phyloP scores from a whole-genome alignment of 1,140 invertebrate genomes.

The Drosophila nigromelanica region DNA sequence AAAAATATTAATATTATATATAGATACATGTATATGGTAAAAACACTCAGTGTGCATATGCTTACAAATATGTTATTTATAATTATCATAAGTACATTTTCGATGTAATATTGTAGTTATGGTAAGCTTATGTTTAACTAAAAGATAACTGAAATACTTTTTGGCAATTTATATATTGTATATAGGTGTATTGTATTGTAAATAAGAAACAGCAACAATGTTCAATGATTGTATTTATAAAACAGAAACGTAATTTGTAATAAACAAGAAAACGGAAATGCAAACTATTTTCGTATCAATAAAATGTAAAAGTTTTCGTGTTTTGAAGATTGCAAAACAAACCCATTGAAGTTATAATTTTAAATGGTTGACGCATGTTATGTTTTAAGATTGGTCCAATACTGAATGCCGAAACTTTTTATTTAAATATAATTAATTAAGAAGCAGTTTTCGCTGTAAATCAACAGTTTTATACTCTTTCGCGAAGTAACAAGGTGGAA shows the following conservation, averaged over 20 bases:
- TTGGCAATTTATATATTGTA: slow-evolving; percentile 51
- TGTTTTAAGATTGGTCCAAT: too few relatives aligned
- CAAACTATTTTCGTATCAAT: slow-evolving; percentile 51
- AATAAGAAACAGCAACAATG: slow-evolving; percentile 40
- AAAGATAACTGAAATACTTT: slow-evolving; percentile 66
- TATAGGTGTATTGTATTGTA: slow-evolving; percentile 29
- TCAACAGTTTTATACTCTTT: too few relatives aligned
- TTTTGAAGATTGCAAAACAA: slow-evolving; percentile 25
- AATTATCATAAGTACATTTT: slow-evolving; percentile 66
- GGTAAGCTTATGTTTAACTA: slow-evolving; percentile 64
- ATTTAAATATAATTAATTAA: too few relatives aligned
- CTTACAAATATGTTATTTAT: slow-evolving; percentile 50
- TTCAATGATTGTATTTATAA: slow-evolving; percentile 47
- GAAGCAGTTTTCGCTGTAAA: too few relatives aligned
- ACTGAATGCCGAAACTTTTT: too few relatives aligned
- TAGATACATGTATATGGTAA: not conserved
- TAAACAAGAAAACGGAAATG: slow-evolving; percentile 42
- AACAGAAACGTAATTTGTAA: slow-evolving; percentile 38
- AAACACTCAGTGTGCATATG: slow-evolving; percentile 34
- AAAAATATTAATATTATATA: slow-evolving; percentile 3
- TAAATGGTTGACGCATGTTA: not conserved
- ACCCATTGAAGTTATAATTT: slow-evolving; percentile 11
- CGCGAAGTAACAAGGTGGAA: too few relatives aligned
- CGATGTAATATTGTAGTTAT: slow-evolving; percentile 61
- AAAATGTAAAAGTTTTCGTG: slow-evolving; percentile 20